phyloP scores from a whole-genome alignment of 1,140 invertebrate species.

The Papilio machaon region DNA sequence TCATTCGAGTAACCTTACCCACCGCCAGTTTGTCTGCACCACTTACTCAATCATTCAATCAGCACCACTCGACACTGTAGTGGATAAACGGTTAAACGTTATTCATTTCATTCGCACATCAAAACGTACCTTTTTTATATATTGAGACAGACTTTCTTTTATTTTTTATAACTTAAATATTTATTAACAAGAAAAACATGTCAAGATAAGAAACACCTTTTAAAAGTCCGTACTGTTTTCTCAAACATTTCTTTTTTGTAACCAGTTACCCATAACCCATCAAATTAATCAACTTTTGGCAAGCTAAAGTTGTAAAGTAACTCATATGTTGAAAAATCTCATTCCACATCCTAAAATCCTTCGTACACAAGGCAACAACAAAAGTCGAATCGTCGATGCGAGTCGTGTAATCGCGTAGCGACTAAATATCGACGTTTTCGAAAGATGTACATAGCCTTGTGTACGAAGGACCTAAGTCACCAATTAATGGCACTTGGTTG shows the following conservation, averaged over 20 bases:
- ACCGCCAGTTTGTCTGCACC: neutral
- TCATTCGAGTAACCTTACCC: neutral
- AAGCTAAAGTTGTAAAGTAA: no score
- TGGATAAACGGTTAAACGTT: conserved; percentile 24
- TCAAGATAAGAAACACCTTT: neutral
- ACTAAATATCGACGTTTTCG: no score
- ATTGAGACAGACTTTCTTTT: neutral
- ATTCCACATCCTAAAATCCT: no score
- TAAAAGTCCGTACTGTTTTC: no score
- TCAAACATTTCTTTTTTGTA: no score
- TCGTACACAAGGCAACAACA: no score
- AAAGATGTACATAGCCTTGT: neutral
- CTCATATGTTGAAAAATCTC: no score
- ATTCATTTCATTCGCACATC: conserved; percentile 1
- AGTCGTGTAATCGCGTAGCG: no score
- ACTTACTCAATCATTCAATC: conserved; percentile 23
- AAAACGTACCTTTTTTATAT: neutral
- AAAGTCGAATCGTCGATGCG: no score
- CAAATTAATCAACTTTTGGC: no score
- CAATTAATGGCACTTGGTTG: neutral
- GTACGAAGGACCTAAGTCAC: neutral
- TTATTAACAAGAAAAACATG: neutral
- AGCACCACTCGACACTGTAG: conserved; percentile 6
- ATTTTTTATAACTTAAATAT: neutral
- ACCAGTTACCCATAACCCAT: no score